Conservation (phyloP, 2,888 invertebrate species). For the Stenchaetothrips biformis region DNA sequence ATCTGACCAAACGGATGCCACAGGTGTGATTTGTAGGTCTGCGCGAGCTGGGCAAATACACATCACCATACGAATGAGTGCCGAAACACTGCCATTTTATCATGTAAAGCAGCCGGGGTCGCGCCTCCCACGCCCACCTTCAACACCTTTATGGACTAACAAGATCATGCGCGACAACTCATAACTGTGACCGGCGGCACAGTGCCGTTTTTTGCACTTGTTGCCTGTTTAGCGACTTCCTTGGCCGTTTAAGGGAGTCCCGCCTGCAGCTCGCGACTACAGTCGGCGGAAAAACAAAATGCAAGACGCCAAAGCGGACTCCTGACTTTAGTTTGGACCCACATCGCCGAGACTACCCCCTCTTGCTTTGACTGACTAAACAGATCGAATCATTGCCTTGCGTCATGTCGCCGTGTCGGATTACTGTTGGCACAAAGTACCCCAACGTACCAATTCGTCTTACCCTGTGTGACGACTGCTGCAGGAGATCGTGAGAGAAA, state of each 20-base stretch:
- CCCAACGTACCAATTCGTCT: constrained; percentile 14
- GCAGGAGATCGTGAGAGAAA: no score
- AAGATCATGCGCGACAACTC: neutral
- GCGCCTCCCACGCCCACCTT: constrained; percentile 7
- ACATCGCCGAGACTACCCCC: no score
- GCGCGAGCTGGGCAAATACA: neutral
- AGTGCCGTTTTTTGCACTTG: neutral
- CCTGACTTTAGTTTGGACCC: no score
- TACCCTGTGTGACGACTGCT: neutral
- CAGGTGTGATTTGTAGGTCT: neutral
- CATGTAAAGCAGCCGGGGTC: neutral
- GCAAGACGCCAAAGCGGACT: no score
- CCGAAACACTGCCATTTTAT: constrained; percentile 21
- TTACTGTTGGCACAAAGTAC: neutral
- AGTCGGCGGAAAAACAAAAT: no score
- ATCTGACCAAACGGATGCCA: no score
- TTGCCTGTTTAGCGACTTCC: neutral
- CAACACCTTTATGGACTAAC: constrained; percentile 24
- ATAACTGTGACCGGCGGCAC: neutral
- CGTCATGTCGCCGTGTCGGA: neutral
- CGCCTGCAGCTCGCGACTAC: no score
- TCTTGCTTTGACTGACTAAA: no score
- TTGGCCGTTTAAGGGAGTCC: neutral
- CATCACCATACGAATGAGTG: constrained; percentile 19
- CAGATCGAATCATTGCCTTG: no score